Evolutionary conservation across 2,797 vertebrate species (phyloP), one percentile per base, ranked within the genome.

Genomic region (Serranus cabrilla): DNA sequence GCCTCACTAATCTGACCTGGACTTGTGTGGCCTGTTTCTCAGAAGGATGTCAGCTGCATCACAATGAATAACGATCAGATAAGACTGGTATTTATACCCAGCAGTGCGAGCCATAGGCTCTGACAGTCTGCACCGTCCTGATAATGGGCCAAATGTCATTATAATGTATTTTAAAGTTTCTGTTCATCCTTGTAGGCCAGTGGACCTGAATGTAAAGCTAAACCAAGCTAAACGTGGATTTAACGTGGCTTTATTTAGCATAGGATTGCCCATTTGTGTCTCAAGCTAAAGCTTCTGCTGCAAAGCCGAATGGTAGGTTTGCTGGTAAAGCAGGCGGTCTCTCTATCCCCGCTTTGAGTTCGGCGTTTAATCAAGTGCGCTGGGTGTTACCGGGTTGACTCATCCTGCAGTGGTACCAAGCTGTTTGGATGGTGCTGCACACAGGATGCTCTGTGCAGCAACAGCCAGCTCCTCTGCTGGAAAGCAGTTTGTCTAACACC

Each of bases 1-100:
- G 51, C 45, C 2, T 27, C 11, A 14, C 69, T 86, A 74, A 78
- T 60, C 63, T 79, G 76, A 62, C 62, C 66, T 59, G 42, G 13
- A 50, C 52, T 67, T 5, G n/a, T 67, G 47, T 75, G 72, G 37
- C 75, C 23, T 47, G 72, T 74, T 85, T 81, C 66, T 75, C 63
- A 85, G 66, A 85, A 87, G 21, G 46, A 76, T 83, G 78, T 82
- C 81, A 80, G 81, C 67, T 64, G 69, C 74, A 80, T 86, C 78
- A 83, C 50, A 72, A n/a, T 57, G 77, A 84, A 89, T 84, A 76
- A 84, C 52, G 52, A 54, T 88, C 85, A 78, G 42, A 76, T 58
- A 37, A 65, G 55, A 56, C 18, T 23, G 14, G 21, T 45, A 47
- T 45, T 51, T 51, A 17, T 31, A 25, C 59, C 49, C 64, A 64